Conservation (phyloP, 2,113 vertebrate genomes). For the Gulo gulo region DNA sequence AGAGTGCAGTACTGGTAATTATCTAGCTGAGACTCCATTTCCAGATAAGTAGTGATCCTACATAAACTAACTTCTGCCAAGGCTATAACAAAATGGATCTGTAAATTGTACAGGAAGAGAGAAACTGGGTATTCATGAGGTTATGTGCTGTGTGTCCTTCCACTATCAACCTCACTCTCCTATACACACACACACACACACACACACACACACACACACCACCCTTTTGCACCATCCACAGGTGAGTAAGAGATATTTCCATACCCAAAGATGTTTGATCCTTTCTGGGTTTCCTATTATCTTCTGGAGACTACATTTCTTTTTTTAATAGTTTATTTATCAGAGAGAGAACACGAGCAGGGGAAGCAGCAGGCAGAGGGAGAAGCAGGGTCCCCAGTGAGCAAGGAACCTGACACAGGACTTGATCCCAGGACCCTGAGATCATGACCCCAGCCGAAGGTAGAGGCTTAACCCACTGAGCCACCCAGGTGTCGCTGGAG, state of each 20-base stretch:
- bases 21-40: background rate
- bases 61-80: constrained; percentile 22
- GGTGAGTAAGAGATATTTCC: background rate
- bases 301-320: background rate
- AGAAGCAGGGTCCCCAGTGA: no score
- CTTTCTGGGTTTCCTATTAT: background rate
- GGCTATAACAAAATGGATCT: background rate
- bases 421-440: no score
- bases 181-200: background rate
- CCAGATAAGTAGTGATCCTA: background rate
- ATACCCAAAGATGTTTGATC: background rate
- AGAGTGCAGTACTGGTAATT: background rate
- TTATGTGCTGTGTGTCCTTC: background rate
- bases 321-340: no score
- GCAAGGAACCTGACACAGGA: no score
- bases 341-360: no score
- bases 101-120: background rate
- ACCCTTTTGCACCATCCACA: background rate
- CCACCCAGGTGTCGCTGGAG: background rate
- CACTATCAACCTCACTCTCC: background rate
- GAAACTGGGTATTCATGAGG: background rate
- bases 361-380: no score
- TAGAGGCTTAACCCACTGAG: background rate
- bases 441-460: background rate
- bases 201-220: background rate